phyloP scores from a whole-genome alignment of 2,888 invertebrate species.

The Colletes collaris region DNA sequence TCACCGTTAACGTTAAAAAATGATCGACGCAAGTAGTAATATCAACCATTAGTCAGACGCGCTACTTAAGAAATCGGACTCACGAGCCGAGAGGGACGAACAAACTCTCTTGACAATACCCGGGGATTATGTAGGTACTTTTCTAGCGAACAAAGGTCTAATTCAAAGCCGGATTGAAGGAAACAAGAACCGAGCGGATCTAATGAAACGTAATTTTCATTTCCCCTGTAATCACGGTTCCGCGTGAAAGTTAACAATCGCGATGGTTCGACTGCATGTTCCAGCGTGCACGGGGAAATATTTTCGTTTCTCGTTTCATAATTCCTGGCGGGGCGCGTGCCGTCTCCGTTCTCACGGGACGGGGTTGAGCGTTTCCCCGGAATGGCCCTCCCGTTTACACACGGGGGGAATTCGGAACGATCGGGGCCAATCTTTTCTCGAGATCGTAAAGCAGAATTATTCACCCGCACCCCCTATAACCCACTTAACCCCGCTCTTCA shows the following conservation, averaged over 20 bases:
- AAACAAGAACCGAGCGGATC: too few relatives aligned
- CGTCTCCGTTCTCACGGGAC: not conserved
- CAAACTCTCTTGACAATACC: too few relatives aligned
- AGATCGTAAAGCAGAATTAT: constrained; percentile 30
- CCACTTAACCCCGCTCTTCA: constrained; percentile 19
- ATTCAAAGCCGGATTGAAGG: too few relatives aligned
- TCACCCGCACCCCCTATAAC: constrained; percentile 19
- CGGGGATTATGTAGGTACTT: too few relatives aligned
- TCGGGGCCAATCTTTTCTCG: constrained; percentile 34
- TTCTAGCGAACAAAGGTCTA: too few relatives aligned
- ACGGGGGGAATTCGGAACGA: constrained; percentile 15
- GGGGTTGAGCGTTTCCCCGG: not conserved
- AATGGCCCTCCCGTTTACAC: constrained; percentile 6
- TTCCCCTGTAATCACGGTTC: not conserved
- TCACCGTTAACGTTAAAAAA: too few relatives aligned
- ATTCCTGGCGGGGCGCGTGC: constrained; percentile 3
- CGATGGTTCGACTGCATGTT: not conserved
- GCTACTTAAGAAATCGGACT: too few relatives aligned
- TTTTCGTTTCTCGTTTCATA: not conserved
- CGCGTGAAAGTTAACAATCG: not conserved
- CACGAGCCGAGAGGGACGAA: too few relatives aligned
- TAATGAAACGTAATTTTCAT: too few relatives aligned
- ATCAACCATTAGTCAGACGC: too few relatives aligned
- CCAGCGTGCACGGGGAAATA: too few relatives aligned
- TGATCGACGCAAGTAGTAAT: too few relatives aligned